Conservation (phyloP, 2,797 vertebrate genomes). For the Perodicticus potto region DNA sequence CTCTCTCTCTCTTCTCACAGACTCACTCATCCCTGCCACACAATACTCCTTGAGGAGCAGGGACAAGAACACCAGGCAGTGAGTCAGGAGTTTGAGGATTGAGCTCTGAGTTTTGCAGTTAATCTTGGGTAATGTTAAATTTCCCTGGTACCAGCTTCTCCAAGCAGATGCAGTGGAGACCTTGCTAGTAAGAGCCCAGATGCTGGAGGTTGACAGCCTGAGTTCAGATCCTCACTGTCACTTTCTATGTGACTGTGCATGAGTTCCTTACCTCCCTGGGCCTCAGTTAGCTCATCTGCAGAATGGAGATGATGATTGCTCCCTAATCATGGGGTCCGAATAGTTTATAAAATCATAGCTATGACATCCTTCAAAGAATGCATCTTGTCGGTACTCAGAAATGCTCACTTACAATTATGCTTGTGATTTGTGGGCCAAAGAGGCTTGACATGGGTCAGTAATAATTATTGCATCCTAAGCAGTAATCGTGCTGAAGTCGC, state of each 20-base stretch:
- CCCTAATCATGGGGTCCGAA: background rate
- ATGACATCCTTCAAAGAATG: background rate
- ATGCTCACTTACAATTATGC: background rate
- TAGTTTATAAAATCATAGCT: background rate
- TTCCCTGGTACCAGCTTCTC: background rate
- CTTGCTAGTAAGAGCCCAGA: background rate
- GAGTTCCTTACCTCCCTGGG: background rate
- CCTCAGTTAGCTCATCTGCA: background rate
- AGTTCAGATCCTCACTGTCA: background rate
- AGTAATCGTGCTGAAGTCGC: background rate
- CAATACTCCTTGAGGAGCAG: background rate
- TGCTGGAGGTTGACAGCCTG: background rate
- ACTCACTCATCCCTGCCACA: background rate
- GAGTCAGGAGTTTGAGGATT: background rate
- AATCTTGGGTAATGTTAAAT: background rate
- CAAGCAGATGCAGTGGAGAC: background rate
- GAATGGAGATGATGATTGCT: background rate
- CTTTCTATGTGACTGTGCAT: background rate
- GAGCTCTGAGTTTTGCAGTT: background rate
- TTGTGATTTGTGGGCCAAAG: background rate
- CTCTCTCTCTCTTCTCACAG: background rate
- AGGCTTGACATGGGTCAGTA: background rate
- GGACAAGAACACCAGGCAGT: background rate
- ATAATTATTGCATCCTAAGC: background rate
- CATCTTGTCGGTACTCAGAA: background rate